These are phyloP conservation scores for Apodemus speciosus DNA, from an alignment of 2,113 vertebrate genomes.

Conservation along the genomic window DNA sequence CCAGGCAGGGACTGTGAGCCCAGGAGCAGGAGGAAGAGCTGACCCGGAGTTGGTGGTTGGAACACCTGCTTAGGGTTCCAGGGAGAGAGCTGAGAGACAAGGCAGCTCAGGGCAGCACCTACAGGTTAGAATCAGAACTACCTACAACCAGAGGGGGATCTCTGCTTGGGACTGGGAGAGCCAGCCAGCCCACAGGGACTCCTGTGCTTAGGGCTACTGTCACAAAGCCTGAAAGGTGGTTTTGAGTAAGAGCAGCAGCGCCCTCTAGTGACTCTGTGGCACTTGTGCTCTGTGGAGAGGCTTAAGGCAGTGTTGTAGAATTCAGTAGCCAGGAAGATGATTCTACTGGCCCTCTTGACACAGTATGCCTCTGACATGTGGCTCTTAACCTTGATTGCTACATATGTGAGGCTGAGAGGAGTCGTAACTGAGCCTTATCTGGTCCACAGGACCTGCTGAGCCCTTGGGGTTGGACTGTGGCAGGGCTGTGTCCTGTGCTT, in stretches of 20 bases:
- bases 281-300: background rate
- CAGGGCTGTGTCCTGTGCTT: background rate
- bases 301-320: background rate
- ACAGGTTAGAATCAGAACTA: background rate
- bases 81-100: background rate
- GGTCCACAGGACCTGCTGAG: background rate
- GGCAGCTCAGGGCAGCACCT: background rate
- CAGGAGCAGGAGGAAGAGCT: background rate
- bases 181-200: background rate
- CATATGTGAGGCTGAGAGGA: background rate
- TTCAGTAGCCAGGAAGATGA: background rate
- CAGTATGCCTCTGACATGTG: background rate
- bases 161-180: background rate
- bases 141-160: background rate
- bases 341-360: background rate
- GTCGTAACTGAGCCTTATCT: background rate
- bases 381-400: background rate
- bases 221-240: background rate
- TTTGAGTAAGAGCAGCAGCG: conserved; percentile 44
- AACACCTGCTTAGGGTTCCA: background rate
- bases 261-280: conserved; percentile 72
- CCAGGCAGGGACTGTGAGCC: background rate
- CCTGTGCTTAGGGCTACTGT: background rate
- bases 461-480: background rate
- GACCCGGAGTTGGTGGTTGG: background rate